Evolutionary conservation across 2,888 invertebrate species (phyloP).

Genomic region (Zaprionus bogoriensis): DNA sequence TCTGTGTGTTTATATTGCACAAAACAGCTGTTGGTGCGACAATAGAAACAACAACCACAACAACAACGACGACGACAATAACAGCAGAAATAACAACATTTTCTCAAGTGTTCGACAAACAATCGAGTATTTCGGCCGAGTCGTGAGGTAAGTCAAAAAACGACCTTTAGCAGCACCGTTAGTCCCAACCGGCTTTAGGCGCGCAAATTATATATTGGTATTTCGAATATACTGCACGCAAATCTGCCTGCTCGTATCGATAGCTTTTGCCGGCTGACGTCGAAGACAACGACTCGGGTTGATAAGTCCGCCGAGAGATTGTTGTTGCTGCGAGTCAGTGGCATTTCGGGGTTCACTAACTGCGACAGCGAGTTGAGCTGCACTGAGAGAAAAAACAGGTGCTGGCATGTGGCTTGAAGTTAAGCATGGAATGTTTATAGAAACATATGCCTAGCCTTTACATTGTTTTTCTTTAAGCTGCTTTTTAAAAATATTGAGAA

Average conservation of each 20-base stretch:
- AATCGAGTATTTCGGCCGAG: slow-evolving; percentile 15
- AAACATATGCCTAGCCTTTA: not conserved
- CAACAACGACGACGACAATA: slow-evolving; percentile 8
- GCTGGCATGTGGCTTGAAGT: not conserved
- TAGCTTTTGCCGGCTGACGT: slow-evolving; percentile 40
- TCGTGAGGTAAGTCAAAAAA: slow-evolving; percentile 35
- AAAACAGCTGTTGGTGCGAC: slow-evolving; percentile 64
- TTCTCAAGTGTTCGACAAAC: slow-evolving; percentile 16
- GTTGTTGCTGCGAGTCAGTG: slow-evolving; percentile 28
- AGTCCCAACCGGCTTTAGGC: slow-evolving; percentile 2
- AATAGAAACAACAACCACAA: slow-evolving; percentile 35
- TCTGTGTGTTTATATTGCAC: slow-evolving; percentile 29
- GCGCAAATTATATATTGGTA: not conserved
- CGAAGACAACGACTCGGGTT: slow-evolving; percentile 2
- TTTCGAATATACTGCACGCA: not conserved
- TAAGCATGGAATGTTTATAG: not conserved
- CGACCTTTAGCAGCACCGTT: not conserved
- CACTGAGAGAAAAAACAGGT: slow-evolving; percentile 16
- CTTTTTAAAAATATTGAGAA: not conserved
- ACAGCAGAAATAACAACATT: slow-evolving; percentile 9
- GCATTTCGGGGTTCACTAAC: slow-evolving; percentile 19
- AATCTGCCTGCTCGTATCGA: slow-evolving; percentile 8
- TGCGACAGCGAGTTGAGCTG: not conserved
- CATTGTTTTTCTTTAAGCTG: too few species aligned
- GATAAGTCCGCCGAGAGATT: slow-evolving; percentile 34